Base-by-base conservation (phyloP, 2,113 vertebrate species). In the Vanacampus margaritifer region DNA sequence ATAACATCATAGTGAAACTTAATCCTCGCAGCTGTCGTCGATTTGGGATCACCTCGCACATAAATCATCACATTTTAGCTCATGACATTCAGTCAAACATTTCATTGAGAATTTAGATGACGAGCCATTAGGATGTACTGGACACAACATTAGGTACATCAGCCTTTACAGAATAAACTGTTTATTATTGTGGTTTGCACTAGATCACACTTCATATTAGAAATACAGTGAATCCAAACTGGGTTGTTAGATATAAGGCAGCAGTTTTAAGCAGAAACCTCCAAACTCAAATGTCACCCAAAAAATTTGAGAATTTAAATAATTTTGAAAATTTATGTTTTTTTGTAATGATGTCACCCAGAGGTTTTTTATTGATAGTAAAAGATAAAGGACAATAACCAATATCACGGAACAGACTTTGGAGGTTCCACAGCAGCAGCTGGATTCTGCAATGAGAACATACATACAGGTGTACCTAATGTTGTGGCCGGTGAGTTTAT, bases 1-100 rank as follows among this genome's bases (percentile, higher is more conserved):
- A 78, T 73, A 79, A 72, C 74, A 61, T 67, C 73, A 73, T 59
- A 61, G 75, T 71, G 59, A 74, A 74, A 72, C 74, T 64, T 65
- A 76, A 76, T 69, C 43, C 19, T 36, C 60, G 46, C 50, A 16
- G 58, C 53, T 51, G 54, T 6, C 12, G 46, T 37, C 46, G 75
- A 59, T 64, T 39, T 63, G 62, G 60, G 60, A 67, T 71, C 61
- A 45, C 57, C 45, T 65, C 63, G 51, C 41, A 57, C 67, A 74
- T 79, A 78, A 71, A 81, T 74, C 54, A n/a, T 13, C 10, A 73
- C 75, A 57, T 75, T 17, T 41, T 7, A 24, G 67, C 58, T 73
- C 64, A 64, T 32, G 60, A 59, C 10, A n/a, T 19, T 37, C 21
- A 59, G 58, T 60, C 50, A 79, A 67, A 69, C 43, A 63, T 74